Percentiles rank a stretch among this genome's conserved stretches.
Evolutionary conservation across 2,888 invertebrate genomes (phyloP).

Genomic region (Lasioglossum pauxillum): DNA sequence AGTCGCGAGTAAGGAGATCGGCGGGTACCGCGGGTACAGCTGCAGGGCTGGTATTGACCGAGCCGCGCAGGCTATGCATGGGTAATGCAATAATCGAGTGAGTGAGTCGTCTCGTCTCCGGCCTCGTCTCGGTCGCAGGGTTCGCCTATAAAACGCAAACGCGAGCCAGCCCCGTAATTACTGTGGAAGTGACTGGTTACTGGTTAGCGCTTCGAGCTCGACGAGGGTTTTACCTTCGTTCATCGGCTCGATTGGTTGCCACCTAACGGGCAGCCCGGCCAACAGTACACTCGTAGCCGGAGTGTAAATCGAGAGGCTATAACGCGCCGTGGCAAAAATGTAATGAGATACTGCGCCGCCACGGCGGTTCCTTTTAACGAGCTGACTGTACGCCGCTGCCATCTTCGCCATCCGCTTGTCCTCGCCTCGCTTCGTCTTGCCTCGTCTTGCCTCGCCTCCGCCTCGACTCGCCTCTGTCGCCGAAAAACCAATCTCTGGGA

Average conservation of each 20-base stretch:
- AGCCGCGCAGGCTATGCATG: constrained; percentile 75
- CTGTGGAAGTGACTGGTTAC: constrained; percentile 77
- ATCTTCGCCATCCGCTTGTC: constrained; percentile 20
- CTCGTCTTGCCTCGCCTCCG: constrained; percentile 42
- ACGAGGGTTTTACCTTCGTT: constrained; percentile 62
- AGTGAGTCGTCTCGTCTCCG: constrained; percentile 77
- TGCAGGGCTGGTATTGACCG: constrained; percentile 50
- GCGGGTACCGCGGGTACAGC: constrained; percentile 6
- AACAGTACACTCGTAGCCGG: constrained; percentile 21
- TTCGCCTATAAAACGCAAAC: constrained; percentile 80
- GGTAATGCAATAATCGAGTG: constrained; percentile 81
- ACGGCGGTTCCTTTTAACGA: constrained; percentile 69
- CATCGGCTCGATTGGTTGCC: constrained; percentile 74
- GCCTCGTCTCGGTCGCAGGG: constrained; percentile 67
- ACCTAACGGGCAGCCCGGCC: constrained; percentile 62
- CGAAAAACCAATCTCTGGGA: constrained; percentile 57
- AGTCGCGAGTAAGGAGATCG: constrained; percentile 4
- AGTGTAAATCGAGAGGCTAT: constrained; percentile 78
- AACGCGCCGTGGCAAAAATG: constrained; percentile 73
- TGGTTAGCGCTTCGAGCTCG: constrained; percentile 69
- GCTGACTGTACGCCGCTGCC: constrained; percentile 39
- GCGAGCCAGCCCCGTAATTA: constrained; percentile 78
- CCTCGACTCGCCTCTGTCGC: constrained; percentile 34
- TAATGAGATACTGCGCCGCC: constrained; percentile 72
- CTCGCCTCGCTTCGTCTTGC: constrained; percentile 26